Evolutionary conservation across 2,888 invertebrate species (phyloP), one percentile per base, ranked within the genome.

Genomic region (Habrosyne pyritoides): DNA sequence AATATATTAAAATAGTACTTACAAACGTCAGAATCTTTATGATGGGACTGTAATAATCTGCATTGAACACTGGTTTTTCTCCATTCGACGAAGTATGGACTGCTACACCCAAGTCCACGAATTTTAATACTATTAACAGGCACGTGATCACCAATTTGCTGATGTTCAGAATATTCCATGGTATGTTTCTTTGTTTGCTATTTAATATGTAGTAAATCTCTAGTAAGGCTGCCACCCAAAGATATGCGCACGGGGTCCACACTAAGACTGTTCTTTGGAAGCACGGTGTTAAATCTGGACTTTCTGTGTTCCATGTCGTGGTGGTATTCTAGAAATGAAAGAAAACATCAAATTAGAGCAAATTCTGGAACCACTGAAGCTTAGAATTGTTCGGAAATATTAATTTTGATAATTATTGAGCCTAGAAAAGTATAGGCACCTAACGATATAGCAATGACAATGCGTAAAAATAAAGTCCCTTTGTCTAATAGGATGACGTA

Each of bases 201-300:
- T 94, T 94, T 65, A 95, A 81, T 67, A 97, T 94, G 77, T 97
- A 97, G 81, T 94, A 96, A 60, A 95, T 91, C 75, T 98, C 97
- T 64, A 98, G 89, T 36, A 95, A 89, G 5, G 96, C 93, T 71
- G 96, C 95, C 0, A 94, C 67, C 97, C 97, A 98, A 14, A 98
- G 91, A 83, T 97, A 97, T 53, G 94, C 93, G 84, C 98, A 97
- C 0, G 99, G 99, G 33, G 94, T 88, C 98, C 99, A 99, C 52
- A 98, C 93, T 26, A 99, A 87, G 0, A 97, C 95, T 0, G 99
- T 98, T 83, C 96, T 96, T 88, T 98, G 96, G 86, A 99, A 98
- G 87, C 99, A 99, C 79, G 94, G 94, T 62, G 99, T 97, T 67
- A 99, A 93, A 80, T 97, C 96, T 36, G 98, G 99, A 84, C 95